phyloP scores from a whole-genome alignment of 37 sponge, comb jelly and placozoan genomes.

The Petrosia ficiformis region DNA sequence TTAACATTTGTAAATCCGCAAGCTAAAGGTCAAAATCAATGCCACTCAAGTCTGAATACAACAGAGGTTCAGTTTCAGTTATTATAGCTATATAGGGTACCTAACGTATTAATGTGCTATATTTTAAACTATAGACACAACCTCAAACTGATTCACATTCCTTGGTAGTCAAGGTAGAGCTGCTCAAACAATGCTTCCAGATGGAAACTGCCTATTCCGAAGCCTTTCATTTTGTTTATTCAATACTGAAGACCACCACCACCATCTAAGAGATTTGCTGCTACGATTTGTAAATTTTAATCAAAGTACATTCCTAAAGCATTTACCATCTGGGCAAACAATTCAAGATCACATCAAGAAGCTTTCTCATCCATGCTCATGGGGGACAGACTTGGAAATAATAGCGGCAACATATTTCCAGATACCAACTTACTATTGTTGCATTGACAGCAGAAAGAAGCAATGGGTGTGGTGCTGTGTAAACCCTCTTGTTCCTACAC shows the following conservation, averaged over 20 bases:
- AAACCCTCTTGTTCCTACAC: background rate
- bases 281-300: slow-evolving; percentile 1
- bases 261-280: background rate
- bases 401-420: background rate
- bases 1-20: too few species aligned
- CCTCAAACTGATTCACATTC: too few species aligned
- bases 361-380: background rate
- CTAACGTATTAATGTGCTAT: too few species aligned
- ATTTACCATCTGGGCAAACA: background rate
- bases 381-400: background rate
- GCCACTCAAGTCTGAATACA: too few species aligned
- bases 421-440: background rate
- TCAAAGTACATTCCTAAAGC: background rate
- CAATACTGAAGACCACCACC: slow-evolving; percentile 3
- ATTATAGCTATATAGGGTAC: too few species aligned
- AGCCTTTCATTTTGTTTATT: background rate
- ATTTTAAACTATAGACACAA: too few species aligned
- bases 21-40: too few species aligned
- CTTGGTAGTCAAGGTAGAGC: too few species aligned
- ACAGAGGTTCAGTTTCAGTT: too few species aligned
- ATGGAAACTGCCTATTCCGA: slow-evolving; percentile 10
- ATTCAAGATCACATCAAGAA: background rate
- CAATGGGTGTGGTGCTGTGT: background rate
- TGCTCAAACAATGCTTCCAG: too few species aligned
- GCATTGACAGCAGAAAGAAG: background rate